Evolutionary conservation across 2,888 invertebrate genomes (phyloP).

Genomic region (Melanophora roralis): DNA sequence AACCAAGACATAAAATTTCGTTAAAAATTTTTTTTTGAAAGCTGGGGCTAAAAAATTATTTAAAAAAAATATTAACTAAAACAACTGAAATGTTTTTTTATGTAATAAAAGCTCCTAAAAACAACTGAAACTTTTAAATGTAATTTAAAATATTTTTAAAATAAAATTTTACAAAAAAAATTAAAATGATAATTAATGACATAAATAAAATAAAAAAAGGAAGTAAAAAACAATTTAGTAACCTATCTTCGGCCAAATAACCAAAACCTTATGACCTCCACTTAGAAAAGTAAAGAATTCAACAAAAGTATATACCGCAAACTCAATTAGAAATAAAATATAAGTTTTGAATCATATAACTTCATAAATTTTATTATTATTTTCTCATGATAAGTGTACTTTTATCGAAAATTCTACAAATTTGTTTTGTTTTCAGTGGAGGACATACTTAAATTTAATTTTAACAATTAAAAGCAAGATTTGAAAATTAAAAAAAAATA

Average conservation of each 20-base stretch:
- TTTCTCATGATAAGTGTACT: too few relatives aligned
- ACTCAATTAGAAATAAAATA: too few relatives aligned
- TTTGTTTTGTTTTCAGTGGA: neutral
- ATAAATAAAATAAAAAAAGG: slow-evolving; percentile 65
- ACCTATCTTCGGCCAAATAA: neutral
- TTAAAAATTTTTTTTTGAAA: slow-evolving; percentile 3
- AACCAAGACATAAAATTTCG: neutral
- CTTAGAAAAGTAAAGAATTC: too few relatives aligned
- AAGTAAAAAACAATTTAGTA: slow-evolving; percentile 67
- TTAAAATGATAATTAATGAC: slow-evolving; percentile 69
- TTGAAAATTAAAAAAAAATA: neutral
- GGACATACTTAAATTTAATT: neutral
- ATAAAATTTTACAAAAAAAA: slow-evolving; percentile 45
- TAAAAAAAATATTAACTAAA: neutral
- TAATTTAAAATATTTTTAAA: slow-evolving; percentile 41
- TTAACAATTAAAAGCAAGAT: slow-evolving; percentile 38
- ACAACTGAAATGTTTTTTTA: slow-evolving; percentile 22
- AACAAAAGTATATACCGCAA: too few relatives aligned
- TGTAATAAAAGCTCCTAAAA: slow-evolving; percentile 71
- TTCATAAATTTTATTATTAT: too few relatives aligned
- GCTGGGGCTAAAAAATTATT: slow-evolving; percentile 16
- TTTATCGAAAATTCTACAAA: too few relatives aligned
- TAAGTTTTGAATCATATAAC: too few relatives aligned
- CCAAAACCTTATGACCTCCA: neutral
- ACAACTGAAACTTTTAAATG: slow-evolving; percentile 72